These are phyloP conservation scores for Orchestes rusci DNA, from an alignment of 2,888 invertebrate species.

Conservation along the genomic window DNA sequence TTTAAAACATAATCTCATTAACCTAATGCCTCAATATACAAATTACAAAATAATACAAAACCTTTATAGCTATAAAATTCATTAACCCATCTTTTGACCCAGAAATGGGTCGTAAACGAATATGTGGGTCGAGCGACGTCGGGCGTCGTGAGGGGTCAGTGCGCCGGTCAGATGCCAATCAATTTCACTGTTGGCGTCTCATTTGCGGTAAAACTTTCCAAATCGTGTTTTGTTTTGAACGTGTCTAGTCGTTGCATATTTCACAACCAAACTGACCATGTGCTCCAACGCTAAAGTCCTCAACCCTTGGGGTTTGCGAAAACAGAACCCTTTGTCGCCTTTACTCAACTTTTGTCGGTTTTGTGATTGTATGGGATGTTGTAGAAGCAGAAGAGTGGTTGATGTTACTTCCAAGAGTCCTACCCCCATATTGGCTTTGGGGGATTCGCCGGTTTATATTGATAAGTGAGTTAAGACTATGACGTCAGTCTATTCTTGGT, in stretches of 20 bases:
- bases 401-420: slow-evolving; percentile 24
- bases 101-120: slow-evolving; percentile 15
- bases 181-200: slow-evolving; percentile 10
- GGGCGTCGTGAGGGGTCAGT: slow-evolving; percentile 32
- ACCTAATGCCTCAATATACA: no score
- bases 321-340: slow-evolving; percentile 19
- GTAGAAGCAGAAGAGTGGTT: slow-evolving; percentile 29
- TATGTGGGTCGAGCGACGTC: slow-evolving; percentile 21
- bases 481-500: no score
- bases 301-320: slow-evolving; percentile 33
- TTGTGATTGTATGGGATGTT: slow-evolving; percentile 27
- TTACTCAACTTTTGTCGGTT: slow-evolving; percentile 16
- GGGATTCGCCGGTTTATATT: slow-evolving; percentile 22
- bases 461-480: slow-evolving; percentile 24
- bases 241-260: no score
- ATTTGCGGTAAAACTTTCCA: not conserved
- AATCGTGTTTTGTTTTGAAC: no score
- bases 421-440: slow-evolving; percentile 37
- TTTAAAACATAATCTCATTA: no score
- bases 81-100: no score
- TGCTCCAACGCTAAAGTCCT: slow-evolving; percentile 26
- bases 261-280: no score
- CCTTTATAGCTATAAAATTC: no score
- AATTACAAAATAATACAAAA: no score
- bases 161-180: slow-evolving; percentile 32